Evolutionary conservation across 2,113 vertebrate genomes (phyloP).

Genomic region (Danionella cerebrum): DNA sequence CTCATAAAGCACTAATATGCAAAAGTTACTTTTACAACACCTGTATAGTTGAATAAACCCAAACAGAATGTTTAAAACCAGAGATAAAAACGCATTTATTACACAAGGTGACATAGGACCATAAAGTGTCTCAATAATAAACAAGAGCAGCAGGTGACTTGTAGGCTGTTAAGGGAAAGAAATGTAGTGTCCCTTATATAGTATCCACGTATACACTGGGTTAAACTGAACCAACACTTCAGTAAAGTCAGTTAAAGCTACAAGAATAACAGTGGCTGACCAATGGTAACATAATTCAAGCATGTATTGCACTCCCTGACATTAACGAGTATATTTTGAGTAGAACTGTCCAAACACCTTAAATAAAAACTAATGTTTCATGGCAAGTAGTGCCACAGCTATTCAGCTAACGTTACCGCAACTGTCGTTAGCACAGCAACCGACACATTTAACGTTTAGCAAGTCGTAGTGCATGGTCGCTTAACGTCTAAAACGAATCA

Average conservation of each 20-base stretch:
- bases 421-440: not conserved
- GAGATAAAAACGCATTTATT: too few relatives aligned
- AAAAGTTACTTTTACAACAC: too few relatives aligned
- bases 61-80: too few relatives aligned
- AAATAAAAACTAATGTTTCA: not conserved
- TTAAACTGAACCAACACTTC: not conserved
- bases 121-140: too few relatives aligned
- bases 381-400: not conserved
- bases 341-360: not conserved
- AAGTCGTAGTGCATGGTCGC: not conserved
- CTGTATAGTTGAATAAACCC: too few relatives aligned
- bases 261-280: too few relatives aligned
- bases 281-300: not conserved
- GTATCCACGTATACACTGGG: not conserved
- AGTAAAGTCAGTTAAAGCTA: too few relatives aligned
- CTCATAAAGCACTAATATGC: too few relatives aligned
- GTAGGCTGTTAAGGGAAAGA: too few relatives aligned
- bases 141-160: not conserved
- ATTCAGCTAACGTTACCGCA: not conserved
- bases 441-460: not conserved
- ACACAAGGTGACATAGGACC: too few relatives aligned
- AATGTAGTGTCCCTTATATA: too few relatives aligned
- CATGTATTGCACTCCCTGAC: not conserved
- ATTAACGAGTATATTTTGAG: not conserved
- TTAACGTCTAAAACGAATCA: not conserved